These are phyloP conservation scores for Hirudo medicinalis DNA, from an alignment of 1,140 invertebrate species.

Conservation along the genomic window DNA sequence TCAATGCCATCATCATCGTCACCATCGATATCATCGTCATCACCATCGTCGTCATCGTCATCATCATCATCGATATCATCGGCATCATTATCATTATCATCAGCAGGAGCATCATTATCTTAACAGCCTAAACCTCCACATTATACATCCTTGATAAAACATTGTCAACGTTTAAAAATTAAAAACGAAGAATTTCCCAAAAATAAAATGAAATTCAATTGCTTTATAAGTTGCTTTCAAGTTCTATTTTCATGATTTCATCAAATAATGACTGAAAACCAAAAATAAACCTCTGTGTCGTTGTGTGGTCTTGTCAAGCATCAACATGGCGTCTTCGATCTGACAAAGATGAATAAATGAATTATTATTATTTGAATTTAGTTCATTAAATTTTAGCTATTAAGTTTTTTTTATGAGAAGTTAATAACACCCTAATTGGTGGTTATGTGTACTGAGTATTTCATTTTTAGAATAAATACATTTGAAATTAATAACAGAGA, in stretches of 20 bases:
- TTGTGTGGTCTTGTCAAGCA: conserved; percentile 8
- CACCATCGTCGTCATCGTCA: conserved; percentile 8
- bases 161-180: background rate
- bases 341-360: background rate
- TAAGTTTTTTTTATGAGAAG: too few species aligned
- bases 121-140: background rate
- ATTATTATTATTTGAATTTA: too few species aligned
- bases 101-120: background rate
- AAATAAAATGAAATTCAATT: too few species aligned
- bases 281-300: background rate
- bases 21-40: background rate
- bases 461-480: too few species aligned
- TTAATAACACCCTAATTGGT: too few species aligned
- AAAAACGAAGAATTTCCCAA: background rate
- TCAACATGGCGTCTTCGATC: conserved; percentile 9
- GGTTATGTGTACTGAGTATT: too few species aligned
- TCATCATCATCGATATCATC: background rate
- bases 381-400: too few species aligned
- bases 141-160: background rate
- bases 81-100: background rate
- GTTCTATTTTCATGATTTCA: too few species aligned
- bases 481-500: too few species aligned
- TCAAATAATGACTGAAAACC: background rate
- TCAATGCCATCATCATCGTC: background rate
- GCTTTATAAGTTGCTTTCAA: too few species aligned